These are phyloP conservation scores for Xestoiulus laeticollis DNA, from an alignment of 2,888 invertebrate genomes.

Conservation along the genomic window DNA sequence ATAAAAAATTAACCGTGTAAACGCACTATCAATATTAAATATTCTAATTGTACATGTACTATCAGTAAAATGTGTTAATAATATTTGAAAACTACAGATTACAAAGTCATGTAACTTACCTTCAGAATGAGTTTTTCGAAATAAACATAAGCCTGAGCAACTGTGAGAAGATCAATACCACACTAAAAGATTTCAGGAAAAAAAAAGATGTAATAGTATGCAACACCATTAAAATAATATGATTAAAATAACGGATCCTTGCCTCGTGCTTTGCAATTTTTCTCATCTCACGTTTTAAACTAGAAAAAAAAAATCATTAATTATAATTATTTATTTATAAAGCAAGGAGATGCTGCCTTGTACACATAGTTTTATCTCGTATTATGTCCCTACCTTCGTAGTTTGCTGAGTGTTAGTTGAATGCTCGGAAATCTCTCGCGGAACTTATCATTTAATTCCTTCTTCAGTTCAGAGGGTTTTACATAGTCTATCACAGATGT, in stretches of 20 bases:
- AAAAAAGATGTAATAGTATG: background rate
- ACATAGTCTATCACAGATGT: slow-evolving; percentile 97
- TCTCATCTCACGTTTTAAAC: slow-evolving; percentile 95
- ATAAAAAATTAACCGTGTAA: too few species aligned
- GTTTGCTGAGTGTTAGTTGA: slow-evolving; percentile 92
- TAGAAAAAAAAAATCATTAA: slow-evolving; percentile 63
- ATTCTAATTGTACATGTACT: background rate
- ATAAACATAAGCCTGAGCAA: slow-evolving; percentile 97
- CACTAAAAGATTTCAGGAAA: slow-evolving; percentile 66
- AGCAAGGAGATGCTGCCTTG: background rate
- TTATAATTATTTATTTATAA: slow-evolving; percentile 20
- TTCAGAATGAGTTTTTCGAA: slow-evolving; percentile 95
- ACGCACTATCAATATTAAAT: background rate
- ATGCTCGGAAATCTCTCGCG: slow-evolving; percentile 93
- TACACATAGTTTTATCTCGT: background rate
- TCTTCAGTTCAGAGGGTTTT: slow-evolving; percentile 92
- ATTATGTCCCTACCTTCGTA: slow-evolving; percentile 77
- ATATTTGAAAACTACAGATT: too few species aligned
- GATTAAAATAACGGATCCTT: background rate
- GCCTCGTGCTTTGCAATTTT: slow-evolving; percentile 82
- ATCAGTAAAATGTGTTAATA: background rate
- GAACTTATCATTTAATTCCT: slow-evolving; percentile 97
- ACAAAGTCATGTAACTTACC: slow-evolving; percentile 60
- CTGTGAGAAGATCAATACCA: slow-evolving; percentile 83
- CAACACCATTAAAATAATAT: too few species aligned